A percentile compares a stretch with the other conserved stretches of the same genome.
Conservation (phyloP, 1,140 invertebrate species). For the Hyles euphorbiae region DNA sequence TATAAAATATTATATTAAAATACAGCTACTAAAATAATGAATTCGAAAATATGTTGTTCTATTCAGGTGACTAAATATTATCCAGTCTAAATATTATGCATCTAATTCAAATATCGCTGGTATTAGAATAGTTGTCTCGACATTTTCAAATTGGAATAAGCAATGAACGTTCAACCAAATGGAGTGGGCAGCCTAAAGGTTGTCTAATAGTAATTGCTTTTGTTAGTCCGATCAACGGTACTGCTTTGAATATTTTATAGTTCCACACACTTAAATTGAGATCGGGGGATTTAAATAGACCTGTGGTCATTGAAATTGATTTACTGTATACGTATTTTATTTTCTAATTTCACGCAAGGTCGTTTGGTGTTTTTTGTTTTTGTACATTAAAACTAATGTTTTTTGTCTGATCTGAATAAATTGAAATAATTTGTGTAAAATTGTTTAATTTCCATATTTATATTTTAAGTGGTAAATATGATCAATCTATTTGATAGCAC, state of each 20-base stretch:
- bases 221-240: slow-evolving; percentile 29
- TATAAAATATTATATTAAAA: background rate
- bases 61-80: background rate
- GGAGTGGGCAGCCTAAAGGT: slow-evolving; percentile 19
- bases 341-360: too few species aligned
- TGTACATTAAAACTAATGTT: too few species aligned
- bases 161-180: slow-evolving; percentile 1
- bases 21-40: background rate
- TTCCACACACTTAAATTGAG: slow-evolving; percentile 26
- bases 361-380: too few species aligned
- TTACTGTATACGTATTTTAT: background rate
- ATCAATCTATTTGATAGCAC: too few species aligned
- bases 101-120: background rate
- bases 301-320: slow-evolving; percentile 4
- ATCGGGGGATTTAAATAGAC: slow-evolving; percentile 15
- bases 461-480: too few species aligned
- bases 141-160: slow-evolving; percentile 4
- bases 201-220: slow-evolving; percentile 34
- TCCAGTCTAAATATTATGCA: background rate
- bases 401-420: too few species aligned
- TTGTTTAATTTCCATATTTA: too few species aligned
- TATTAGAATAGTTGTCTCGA: background rate
- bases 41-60: background rate
- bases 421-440: too few species aligned
- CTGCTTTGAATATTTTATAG: slow-evolving; percentile 29